Base-by-base conservation (phyloP, 2,797 vertebrate genomes). In the Hydrophis major region DNA sequence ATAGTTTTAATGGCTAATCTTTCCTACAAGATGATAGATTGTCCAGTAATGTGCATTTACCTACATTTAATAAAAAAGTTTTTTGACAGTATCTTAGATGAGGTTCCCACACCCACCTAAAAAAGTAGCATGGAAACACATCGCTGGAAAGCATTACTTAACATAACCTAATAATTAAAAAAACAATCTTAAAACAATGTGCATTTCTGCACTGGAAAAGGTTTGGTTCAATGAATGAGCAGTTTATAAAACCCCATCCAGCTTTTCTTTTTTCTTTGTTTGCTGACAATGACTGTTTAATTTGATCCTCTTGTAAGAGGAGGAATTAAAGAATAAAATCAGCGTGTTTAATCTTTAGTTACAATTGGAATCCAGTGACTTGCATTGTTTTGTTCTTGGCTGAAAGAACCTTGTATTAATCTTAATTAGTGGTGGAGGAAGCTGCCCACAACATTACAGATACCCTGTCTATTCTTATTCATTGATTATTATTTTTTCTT, bases 401-500 rank as follows among this genome's bases (percentile, higher is more conserved):
- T 63, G 66, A 57, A 74, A 87, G 74, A 63, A 74, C 83, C 6
- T 27, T 88, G 53, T 88, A 93, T 89, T 91, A 83, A 74, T n/a
- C n/a, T 55, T 91, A 88, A 91, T 91, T 88, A 50, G n/a, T 42
- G n/a, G 78, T 42, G 90, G 56, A 93, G 57, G 90, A 50, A 91
- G 56, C 89, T 78, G 27, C 57, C 28, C 86, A 56, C 60, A 37
- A 55, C 18, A 63, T n/a, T 32, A 88, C 22, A 18, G n/a, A n/a
- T 66, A 28, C 20, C 5, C 22, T 27, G 8, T 74, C 50, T 47
- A 47, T 66, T 78, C 20, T 78, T 86, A 56, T 92, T 91, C 91
- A 3, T 50, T 3, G 28, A 3, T 88, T 55, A 63, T 74, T 92
- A 47, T 63, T 8, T 86, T 78, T 6, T 0, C 3, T 16, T 91